Conservation (phyloP, 2,797 vertebrate species). For the Phataginus tricuspis region DNA sequence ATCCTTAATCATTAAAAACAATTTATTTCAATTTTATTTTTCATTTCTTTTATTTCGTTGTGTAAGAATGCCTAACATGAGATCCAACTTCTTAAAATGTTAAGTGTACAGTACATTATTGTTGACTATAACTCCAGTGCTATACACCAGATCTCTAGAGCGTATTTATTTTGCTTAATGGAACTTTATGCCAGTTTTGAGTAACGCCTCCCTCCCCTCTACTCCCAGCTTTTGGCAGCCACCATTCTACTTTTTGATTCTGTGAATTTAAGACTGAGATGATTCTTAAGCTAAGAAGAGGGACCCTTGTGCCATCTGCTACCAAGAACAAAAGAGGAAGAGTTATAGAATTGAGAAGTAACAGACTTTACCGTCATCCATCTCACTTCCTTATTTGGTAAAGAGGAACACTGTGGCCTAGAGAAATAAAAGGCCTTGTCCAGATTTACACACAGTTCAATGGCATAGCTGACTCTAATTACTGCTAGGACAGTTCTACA, state of each 20-base stretch:
- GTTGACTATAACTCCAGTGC: neutral
- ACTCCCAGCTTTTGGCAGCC: neutral
- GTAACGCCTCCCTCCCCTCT: neutral
- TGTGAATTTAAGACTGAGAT: neutral
- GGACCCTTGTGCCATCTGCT: neutral
- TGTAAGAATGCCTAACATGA: neutral
- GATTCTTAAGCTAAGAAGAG: neutral
- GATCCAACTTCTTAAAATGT: neutral
- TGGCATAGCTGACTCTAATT: neutral
- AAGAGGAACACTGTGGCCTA: neutral
- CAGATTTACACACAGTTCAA: neutral
- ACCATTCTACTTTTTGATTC: neutral
- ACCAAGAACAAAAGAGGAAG: neutral
- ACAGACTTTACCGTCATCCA: neutral
- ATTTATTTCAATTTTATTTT: neutral
- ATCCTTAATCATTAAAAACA: neutral
- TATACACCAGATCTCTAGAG: neutral
- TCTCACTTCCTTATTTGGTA: neutral
- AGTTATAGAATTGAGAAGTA: neutral
- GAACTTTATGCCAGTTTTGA: neutral
- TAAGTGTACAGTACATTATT: neutral
- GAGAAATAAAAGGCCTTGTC: neutral
- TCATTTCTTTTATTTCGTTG: neutral
- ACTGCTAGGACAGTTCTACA: neutral
- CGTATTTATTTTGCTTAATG: neutral